phyloP scores from a whole-genome alignment of 2,797 vertebrate genomes.

The Aselliscus stoliczkanus region DNA sequence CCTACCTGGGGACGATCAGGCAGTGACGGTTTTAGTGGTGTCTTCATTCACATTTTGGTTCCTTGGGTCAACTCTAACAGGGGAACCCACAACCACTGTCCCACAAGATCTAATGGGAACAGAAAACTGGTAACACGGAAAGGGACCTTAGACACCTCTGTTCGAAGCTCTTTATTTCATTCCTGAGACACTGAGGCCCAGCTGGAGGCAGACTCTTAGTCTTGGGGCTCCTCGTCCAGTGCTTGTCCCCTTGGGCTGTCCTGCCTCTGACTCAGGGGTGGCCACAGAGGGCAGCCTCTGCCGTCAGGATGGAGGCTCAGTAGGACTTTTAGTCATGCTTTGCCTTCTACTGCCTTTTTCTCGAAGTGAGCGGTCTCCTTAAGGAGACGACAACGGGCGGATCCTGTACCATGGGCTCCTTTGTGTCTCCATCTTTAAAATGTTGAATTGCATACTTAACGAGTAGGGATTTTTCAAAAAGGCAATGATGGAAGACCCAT shows the following conservation, averaged over 20 bases:
- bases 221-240: neutral
- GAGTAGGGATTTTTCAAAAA: neutral
- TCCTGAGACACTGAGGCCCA: neutral
- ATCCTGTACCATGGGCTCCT: neutral
- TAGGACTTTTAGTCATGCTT: rapidly evolving
- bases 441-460: neutral
- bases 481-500: neutral
- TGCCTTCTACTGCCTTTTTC: neutral
- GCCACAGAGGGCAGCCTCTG: neutral
- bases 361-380: neutral
- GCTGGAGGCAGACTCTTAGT: neutral
- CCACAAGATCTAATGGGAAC: neutral
- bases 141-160: neutral
- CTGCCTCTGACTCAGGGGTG: neutral
- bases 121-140: neutral
- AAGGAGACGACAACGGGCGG: neutral
- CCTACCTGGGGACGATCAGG: too few relatives aligned
- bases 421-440: neutral
- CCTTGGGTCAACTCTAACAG: neutral
- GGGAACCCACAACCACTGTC: too few relatives aligned
- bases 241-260: rapidly evolving
- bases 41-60: neutral
- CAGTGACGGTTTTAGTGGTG: neutral
- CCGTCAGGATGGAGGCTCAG: rapidly evolving
- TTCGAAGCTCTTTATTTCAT: neutral